A percentile compares a stretch with the other conserved stretches of the same genome.
phyloP scores from a whole-genome alignment of 1,140 invertebrate species.

The Leptinotarsa undecemlineata region DNA sequence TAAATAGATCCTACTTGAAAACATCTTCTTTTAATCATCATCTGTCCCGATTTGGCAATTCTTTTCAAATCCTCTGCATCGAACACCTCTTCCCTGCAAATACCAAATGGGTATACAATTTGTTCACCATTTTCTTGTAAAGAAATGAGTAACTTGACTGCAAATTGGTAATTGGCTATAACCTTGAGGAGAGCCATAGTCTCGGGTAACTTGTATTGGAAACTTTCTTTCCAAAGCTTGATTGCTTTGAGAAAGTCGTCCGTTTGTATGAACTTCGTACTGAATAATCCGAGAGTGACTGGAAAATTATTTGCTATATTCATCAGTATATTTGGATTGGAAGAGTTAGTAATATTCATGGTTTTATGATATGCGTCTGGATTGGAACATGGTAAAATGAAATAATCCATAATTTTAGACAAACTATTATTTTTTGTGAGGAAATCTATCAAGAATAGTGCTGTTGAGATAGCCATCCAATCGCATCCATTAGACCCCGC shows the following conservation, averaged over 20 bases:
- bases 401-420: conserved; percentile 35
- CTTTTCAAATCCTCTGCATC: conserved; percentile 26
- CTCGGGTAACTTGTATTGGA: conserved; percentile 24
- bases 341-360: neutral
- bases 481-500: conserved; percentile 40
- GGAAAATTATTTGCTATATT: conserved; percentile 36
- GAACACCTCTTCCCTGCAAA: conserved; percentile 8
- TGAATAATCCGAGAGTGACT: conserved; percentile 31
- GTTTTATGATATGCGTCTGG: conserved; percentile 39
- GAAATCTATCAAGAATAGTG: conserved; percentile 38
- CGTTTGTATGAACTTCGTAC: conserved; percentile 26
- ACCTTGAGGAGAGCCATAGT: conserved; percentile 22
- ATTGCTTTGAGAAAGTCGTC: conserved; percentile 34
- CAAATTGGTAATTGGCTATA: conserved; percentile 23
- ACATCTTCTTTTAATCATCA: conserved; percentile 17
- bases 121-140: conserved; percentile 33
- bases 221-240: conserved; percentile 37
- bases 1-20: conserved; percentile 31
- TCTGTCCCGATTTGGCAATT: conserved; percentile 31
- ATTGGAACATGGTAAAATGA: conserved; percentile 41
- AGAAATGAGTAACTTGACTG: conserved; percentile 35
- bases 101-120: conserved; percentile 37
- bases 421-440: conserved; percentile 33
- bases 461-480: conserved; percentile 35
- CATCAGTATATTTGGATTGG: conserved; percentile 9